A percentile compares a stretch with the other conserved stretches of the same genome.
These are phyloP conservation scores for Suncus etruscus DNA, from an alignment of 2,113 vertebrate genomes.

Conservation along the genomic window DNA sequence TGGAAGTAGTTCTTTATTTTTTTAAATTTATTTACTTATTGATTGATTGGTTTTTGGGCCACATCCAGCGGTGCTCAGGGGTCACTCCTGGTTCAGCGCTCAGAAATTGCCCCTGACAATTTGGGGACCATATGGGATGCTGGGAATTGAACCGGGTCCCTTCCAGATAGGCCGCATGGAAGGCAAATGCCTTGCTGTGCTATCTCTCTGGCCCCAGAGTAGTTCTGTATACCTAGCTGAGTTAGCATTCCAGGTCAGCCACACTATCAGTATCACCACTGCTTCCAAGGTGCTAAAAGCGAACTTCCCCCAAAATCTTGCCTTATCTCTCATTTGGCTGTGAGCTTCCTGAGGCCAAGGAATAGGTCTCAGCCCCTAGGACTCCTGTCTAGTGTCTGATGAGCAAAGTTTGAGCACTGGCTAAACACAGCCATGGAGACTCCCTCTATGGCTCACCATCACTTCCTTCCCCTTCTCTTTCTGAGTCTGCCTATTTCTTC, in stretches of 20 bases:
- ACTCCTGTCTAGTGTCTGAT: background rate
- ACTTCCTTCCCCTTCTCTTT: background rate
- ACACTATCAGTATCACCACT: fast-evolving
- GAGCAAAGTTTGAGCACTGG: too few species aligned
- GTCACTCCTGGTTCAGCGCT: too few species aligned
- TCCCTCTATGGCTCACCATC: background rate
- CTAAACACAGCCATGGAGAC: background rate
- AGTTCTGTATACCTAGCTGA: background rate
- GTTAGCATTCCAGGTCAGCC: background rate
- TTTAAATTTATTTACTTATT: too few species aligned
- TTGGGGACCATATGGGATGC: too few species aligned
- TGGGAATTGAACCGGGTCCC: too few species aligned
- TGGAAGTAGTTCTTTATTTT: too few species aligned
- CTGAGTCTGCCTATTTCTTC: background rate
- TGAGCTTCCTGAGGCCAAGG: background rate
- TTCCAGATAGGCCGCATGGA: too few species aligned
- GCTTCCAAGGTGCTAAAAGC: fast-evolving
- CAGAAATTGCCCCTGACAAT: too few species aligned
- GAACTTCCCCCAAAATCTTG: background rate
- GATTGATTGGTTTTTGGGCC: too few species aligned
- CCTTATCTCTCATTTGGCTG: background rate
- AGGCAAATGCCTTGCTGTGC: too few species aligned
- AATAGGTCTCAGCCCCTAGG: background rate
- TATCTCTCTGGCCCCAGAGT: background rate
- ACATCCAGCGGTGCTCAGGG: too few species aligned